These are phyloP conservation scores for Pyrocoelia pectoralis DNA, from an alignment of 2,888 invertebrate species.

Conservation along the genomic window DNA sequence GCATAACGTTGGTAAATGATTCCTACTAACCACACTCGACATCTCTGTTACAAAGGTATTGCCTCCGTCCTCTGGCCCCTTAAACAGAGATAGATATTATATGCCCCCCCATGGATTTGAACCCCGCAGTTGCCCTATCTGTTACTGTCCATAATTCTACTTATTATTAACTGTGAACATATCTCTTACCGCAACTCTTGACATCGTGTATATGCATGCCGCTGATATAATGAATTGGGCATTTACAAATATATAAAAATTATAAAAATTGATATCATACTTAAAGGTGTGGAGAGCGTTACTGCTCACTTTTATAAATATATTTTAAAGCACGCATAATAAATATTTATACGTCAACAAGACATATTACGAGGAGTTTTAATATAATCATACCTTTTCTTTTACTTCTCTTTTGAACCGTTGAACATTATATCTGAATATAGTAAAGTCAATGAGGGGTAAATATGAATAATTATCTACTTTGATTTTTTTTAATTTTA, in stretches of 20 bases:
- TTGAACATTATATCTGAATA: background rate
- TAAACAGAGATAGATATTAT: conserved; percentile 21
- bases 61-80: conserved; percentile 34
- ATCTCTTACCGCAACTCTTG: conserved; percentile 36
- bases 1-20: conserved; percentile 39
- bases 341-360: background rate
- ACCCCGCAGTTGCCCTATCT: conserved; percentile 38
- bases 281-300: conserved; percentile 17
- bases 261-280: conserved; percentile 20
- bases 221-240: conserved; percentile 35
- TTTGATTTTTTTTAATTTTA: too few species aligned
- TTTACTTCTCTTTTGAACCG: background rate
- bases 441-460: too few species aligned
- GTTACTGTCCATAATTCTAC: conserved; percentile 45
- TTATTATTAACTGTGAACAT: conserved; percentile 48
- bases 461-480: too few species aligned
- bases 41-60: conserved; percentile 41
- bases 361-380: conserved; percentile 1
- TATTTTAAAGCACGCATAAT: background rate
- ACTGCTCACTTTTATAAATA: conserved; percentile 9
- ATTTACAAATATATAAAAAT: conserved; percentile 26
- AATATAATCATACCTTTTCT: background rate
- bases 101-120: conserved; percentile 31
- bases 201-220: conserved; percentile 30
- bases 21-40: conserved; percentile 38